Evolutionary conservation across 2,888 invertebrate genomes (phyloP), one percentile per base, ranked within the genome.

Genomic region (Aporophyla nigra): DNA sequence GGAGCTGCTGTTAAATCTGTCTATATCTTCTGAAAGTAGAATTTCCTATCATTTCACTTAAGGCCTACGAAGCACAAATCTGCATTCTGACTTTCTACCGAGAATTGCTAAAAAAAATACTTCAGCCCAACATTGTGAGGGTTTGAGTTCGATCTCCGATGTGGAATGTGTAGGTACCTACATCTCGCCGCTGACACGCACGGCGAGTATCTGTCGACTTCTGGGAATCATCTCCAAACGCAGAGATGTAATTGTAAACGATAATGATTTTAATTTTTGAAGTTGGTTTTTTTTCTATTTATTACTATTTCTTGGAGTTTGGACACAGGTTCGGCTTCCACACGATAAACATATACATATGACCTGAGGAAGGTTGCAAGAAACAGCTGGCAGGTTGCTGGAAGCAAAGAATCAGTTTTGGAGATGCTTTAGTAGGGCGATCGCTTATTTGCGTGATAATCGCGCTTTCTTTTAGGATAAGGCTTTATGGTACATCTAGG

Each of bases 191-290:
- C 63, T 63, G 40, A 27, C 24, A 24, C 12, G 54, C 40, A 40
- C n/a, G n/a, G 9, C 19, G 46, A 19, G 56, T 19, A 63, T 54
- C 43, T 54, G 40, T 21, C 16, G 51, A 16, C 53, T 40, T 53
- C 71, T 63, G 40, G 24, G 71, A 71, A 71, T 43, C 24, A 40
- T 63, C 12, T 71, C 24, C 24, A 53, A 63, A 56, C 2, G 51
- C 51, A 51, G 19, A 66, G 27, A 51, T 49, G 59, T 10, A 33
- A 62, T 33, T 61, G 33, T 40, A 61, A 14, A 61, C 14, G 58
- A 61, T 40, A 40, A n/a, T 40, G 62, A 2, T 62, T n/a, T 19
- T 5, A 9, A 27, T 58, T 58, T 58, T 7, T 27, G 56, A 6
- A 24, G 14, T 14, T 56, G 27, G 3, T n/a, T 9, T n/a, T n/a